phyloP scores from a whole-genome alignment of 1,140 invertebrate species.

The Penaeus chinensis region DNA sequence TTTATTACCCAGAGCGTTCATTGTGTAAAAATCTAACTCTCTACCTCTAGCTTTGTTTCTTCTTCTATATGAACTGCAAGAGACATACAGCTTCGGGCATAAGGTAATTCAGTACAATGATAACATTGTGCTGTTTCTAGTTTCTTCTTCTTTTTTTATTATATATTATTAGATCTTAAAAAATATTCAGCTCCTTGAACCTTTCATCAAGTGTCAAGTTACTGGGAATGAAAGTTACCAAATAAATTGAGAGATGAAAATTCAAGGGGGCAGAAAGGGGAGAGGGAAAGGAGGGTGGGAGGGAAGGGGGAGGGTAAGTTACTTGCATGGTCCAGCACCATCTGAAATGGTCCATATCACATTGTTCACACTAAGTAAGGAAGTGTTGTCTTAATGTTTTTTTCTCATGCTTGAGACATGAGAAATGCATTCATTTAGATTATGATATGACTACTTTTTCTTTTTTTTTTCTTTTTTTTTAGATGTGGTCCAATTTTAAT shows the following conservation, averaged over 20 bases:
- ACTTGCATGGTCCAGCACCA: constrained; percentile 52
- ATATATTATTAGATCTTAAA: neutral
- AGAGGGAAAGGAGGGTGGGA: neutral
- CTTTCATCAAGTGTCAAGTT: constrained; percentile 8
- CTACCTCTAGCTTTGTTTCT: constrained; percentile 13
- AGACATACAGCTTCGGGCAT: constrained; percentile 29
- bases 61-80: constrained; percentile 36
- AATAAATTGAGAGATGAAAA: neutral
- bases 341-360: constrained; percentile 53
- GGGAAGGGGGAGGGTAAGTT: neutral
- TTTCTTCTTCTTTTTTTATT: too few relatives aligned
- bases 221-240: constrained; percentile 13
- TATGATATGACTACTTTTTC: constrained; percentile 4
- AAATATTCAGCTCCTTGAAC: constrained; percentile 39
- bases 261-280: constrained; percentile 3
- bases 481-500: neutral
- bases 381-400: constrained; percentile 3
- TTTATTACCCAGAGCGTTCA: constrained; percentile 45
- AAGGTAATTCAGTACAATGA: constrained; percentile 13
- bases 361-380: constrained; percentile 41
- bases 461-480: neutral
- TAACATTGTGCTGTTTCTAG: constrained; percentile 16
- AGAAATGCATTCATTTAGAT: neutral
- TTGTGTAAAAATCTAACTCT: constrained; percentile 45
- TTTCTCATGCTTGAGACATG: neutral